Conservation (phyloP, 1,140 invertebrate genomes). For the Hesperophylax magnus region DNA sequence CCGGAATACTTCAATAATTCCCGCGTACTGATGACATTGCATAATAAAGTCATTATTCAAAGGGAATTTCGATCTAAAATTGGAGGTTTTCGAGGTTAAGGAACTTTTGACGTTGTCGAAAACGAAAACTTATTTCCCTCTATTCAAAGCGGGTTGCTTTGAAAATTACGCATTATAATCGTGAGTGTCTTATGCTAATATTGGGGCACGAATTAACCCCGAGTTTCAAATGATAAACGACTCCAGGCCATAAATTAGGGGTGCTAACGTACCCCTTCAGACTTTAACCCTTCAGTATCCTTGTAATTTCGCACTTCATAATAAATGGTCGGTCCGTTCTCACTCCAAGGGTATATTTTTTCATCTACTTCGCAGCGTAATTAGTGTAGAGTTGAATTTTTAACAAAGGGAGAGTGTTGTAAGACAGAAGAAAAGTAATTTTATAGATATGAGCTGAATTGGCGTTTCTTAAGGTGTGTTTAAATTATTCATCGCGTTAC, state of each 20-base stretch:
- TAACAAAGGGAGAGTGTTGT: slow-evolving; percentile 11
- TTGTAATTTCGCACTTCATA: slow-evolving; percentile 33
- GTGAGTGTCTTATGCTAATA: slow-evolving; percentile 38
- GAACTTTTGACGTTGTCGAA: slow-evolving; percentile 11
- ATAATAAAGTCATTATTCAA: slow-evolving; percentile 29
- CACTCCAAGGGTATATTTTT: background rate
- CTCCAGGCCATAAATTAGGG: slow-evolving; percentile 27
- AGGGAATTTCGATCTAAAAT: slow-evolving; percentile 18
- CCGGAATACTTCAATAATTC: slow-evolving; percentile 8
- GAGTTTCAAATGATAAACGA: slow-evolving; percentile 33
- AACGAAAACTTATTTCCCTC: slow-evolving; percentile 27
- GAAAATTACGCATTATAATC: slow-evolving; percentile 34
- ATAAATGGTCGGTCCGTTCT: slow-evolving; percentile 31
- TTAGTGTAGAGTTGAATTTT: slow-evolving; percentile 7
- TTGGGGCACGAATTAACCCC: slow-evolving; percentile 30
- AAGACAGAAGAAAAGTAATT: slow-evolving; percentile 3
- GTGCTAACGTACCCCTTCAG: slow-evolving; percentile 9
- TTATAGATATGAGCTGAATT: slow-evolving; percentile 28
- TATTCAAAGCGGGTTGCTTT: slow-evolving; percentile 1
- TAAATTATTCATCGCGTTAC: slow-evolving; percentile 11
- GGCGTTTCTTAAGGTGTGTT: background rate
- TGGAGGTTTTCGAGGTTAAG: slow-evolving; percentile 7
- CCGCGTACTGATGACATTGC: slow-evolving; percentile 12
- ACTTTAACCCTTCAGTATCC: slow-evolving; percentile 23
- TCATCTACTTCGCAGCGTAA: background rate